phyloP scores from a whole-genome alignment of 2,113 vertebrate species.

The Prionailurus viverrinus region DNA sequence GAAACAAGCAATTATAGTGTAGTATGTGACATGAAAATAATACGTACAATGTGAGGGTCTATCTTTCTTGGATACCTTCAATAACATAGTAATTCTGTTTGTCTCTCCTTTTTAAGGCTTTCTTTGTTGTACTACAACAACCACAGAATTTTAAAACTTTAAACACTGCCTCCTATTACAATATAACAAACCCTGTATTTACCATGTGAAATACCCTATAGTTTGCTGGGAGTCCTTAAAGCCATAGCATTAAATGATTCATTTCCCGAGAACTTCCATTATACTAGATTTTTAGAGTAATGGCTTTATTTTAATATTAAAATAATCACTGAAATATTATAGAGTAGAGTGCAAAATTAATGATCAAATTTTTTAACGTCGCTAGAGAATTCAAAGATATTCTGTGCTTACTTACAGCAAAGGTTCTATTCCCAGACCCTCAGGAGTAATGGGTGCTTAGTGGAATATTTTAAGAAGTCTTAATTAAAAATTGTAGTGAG shows the following conservation, averaged over 20 bases:
- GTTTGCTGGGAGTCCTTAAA: background rate
- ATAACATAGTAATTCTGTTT: background rate
- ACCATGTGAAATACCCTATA: background rate
- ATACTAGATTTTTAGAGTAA: background rate
- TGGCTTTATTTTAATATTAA: background rate
- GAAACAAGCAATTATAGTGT: background rate
- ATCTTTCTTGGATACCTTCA: background rate
- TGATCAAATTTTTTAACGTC: background rate
- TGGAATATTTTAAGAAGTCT: background rate
- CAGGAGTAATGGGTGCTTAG: background rate
- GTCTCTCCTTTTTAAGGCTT: background rate
- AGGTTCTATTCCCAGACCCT: background rate
- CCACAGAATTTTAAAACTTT: background rate
- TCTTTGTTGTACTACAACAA: background rate
- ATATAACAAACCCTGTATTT: background rate
- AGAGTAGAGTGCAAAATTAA: conserved; percentile 42
- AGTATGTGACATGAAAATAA: background rate
- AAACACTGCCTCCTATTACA: background rate
- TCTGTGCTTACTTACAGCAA: background rate
- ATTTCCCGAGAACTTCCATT: conserved; percentile 42
- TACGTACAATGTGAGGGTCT: background rate
- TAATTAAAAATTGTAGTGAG: background rate
- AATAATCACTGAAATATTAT: conserved; percentile 3
- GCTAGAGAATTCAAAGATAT: conserved; percentile 20
- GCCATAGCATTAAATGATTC: background rate